phyloP scores from a whole-genome alignment of 92 coral and sea anemone species.

The Palythoa heliodiscus region DNA sequence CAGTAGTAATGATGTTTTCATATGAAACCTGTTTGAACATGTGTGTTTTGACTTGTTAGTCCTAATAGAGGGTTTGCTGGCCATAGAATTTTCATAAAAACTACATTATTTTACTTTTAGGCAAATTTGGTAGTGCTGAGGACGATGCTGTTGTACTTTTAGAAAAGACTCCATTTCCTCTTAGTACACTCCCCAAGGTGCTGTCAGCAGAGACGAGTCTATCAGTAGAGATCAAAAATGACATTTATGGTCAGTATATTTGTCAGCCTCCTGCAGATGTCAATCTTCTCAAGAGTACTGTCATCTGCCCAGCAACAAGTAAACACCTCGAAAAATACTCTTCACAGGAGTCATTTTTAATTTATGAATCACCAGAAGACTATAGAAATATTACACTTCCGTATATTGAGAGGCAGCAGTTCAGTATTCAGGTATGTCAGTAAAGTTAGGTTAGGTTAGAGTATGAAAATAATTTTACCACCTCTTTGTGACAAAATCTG shows the following conservation, averaged over 20 bases:
- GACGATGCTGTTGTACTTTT: slow-evolving; percentile 91
- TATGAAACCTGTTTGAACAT: no score
- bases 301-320: slow-evolving; percentile 88
- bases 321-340: slow-evolving; percentile 88
- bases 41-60: no score
- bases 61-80: neutral
- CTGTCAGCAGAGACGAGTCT: slow-evolving; percentile 75
- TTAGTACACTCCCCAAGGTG: slow-evolving; percentile 60
- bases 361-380: slow-evolving; percentile 81
- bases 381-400: slow-evolving; percentile 77
- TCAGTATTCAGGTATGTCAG: slow-evolving; percentile 80
- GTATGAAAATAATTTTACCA: no score
- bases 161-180: slow-evolving; percentile 96
- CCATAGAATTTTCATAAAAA: neutral
- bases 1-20: no score
- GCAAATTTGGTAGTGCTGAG: slow-evolving; percentile 65
- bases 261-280: slow-evolving; percentile 76
- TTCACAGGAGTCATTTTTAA: slow-evolving; percentile 68
- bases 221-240: slow-evolving; percentile 78
- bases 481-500: no score
- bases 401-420: slow-evolving; percentile 72
- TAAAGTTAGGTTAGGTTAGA: no score
- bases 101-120: slow-evolving; percentile 38
- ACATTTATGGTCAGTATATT: slow-evolving; percentile 83
- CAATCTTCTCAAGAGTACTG: slow-evolving; percentile 79